phyloP scores from a whole-genome alignment of 2,888 invertebrate species.

The Hirudinaria manillensis region DNA sequence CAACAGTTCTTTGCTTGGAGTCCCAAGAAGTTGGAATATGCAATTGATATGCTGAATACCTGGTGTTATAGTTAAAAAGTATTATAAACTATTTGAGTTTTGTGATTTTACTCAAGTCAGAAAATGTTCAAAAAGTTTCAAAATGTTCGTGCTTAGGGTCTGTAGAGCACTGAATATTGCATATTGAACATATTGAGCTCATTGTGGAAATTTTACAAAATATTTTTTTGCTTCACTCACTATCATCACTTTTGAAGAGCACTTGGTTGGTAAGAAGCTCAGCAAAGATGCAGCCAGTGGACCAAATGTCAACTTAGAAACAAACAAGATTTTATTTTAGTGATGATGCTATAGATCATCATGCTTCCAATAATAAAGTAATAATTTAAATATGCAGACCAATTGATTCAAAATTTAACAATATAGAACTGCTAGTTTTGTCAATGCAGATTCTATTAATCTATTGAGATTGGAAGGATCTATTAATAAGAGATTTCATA shows the following conservation, averaged over 20 bases:
- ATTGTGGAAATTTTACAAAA: background rate
- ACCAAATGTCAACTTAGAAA: constrained; percentile 29
- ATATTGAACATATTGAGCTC: too few relatives aligned
- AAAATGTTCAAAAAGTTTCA: too few relatives aligned
- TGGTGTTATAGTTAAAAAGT: background rate
- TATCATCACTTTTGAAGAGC: constrained; percentile 29
- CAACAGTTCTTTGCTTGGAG: constrained; percentile 28
- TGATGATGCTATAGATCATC: background rate
- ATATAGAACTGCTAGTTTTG: too few relatives aligned
- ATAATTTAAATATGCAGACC: too few relatives aligned
- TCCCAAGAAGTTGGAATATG: constrained; percentile 25
- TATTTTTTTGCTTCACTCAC: constrained; percentile 3
- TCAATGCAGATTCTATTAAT: too few relatives aligned
- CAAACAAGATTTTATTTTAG: background rate
- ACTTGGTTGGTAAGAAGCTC: constrained; percentile 27
- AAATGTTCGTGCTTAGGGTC: too few relatives aligned
- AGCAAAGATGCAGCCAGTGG: constrained; percentile 25
- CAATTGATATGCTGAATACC: constrained; percentile 30
- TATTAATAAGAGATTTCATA: background rate
- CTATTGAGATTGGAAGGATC: too few relatives aligned
- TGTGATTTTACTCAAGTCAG: too few relatives aligned
- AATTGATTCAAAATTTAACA: too few relatives aligned
- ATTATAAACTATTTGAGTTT: background rate
- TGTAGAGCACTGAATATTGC: too few relatives aligned
- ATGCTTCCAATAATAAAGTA: too few relatives aligned